These are phyloP conservation scores for Coregonus clupeaformis DNA, from an alignment of 2,113 vertebrate genomes.

Conservation along the genomic window DNA sequence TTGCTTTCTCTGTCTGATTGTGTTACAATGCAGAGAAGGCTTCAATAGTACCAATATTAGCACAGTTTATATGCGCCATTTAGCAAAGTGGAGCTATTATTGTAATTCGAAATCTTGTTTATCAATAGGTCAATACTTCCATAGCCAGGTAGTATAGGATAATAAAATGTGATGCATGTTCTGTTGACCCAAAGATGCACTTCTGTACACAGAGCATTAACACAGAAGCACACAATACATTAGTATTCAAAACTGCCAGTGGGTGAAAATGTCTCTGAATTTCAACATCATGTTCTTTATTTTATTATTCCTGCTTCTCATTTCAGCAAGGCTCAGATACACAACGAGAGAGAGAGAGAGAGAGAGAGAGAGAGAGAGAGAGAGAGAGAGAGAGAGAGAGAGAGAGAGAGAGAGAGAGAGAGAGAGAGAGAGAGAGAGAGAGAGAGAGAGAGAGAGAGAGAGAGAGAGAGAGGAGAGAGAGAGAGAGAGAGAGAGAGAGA, in stretches of 20 bases:
- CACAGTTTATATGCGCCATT: neutral
- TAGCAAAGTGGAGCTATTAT: neutral
- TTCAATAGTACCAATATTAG: neutral
- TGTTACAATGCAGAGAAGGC: neutral
- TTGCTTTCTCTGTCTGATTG: neutral
- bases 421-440: conserved; percentile 19
- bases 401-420: too few relatives aligned
- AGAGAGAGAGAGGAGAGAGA: conserved; percentile 23
- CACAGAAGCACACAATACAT: conserved; percentile 33
- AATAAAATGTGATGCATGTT: neutral
- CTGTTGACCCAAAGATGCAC: neutral
- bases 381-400: too few relatives aligned
- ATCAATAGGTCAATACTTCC: neutral
- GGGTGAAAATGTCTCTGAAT: conserved; percentile 39
- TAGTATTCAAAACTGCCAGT: conserved; percentile 48
- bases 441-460: too few relatives aligned
- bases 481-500: neutral
- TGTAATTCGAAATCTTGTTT: neutral
- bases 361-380: too few relatives aligned
- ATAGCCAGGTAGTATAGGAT: neutral
- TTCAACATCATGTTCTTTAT: conserved; percentile 41
- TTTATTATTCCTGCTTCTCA: conserved; percentile 41
- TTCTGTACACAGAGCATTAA: neutral
- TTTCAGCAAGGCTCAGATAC: conserved; percentile 27
- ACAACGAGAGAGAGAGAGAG: conserved; percentile 28